phyloP scores from a whole-genome alignment of 2,888 invertebrate species.

The Heliconius hortense region DNA sequence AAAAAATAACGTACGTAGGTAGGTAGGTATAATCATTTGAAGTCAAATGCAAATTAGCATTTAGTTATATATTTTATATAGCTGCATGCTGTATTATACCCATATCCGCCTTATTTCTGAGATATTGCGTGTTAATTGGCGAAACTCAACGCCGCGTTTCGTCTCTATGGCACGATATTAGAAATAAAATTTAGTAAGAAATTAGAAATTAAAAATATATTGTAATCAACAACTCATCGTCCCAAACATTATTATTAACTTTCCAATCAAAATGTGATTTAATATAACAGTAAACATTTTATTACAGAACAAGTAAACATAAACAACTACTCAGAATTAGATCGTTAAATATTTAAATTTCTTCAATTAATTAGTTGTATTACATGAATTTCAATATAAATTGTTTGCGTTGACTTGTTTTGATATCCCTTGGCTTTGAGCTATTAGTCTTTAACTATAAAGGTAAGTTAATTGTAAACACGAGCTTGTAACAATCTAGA shows the following conservation, averaged over 20 bases:
- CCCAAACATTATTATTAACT: background rate
- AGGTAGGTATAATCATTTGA: background rate
- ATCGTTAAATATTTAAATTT: conserved; percentile 18
- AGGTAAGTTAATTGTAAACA: background rate
- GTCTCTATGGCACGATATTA: too few species aligned
- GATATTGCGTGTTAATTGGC: too few species aligned
- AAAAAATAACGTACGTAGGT: too few species aligned
- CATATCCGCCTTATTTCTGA: too few species aligned
- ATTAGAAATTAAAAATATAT: too few species aligned
- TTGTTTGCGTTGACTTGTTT: conserved; percentile 25
- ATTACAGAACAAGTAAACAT: background rate
- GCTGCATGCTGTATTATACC: too few species aligned
- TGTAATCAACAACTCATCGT: background rate
- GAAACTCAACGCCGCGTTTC: too few species aligned
- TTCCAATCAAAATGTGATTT: background rate
- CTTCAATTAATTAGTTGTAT: conserved; percentile 23
- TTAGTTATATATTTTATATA: background rate
- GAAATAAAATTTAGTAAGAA: too few species aligned
- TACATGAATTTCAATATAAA: conserved; percentile 19
- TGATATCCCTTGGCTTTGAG: conserved; percentile 22
- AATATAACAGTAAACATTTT: background rate
- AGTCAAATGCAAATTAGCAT: background rate
- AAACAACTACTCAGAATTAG: background rate
- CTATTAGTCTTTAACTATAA: background rate
- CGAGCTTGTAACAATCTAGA: background rate